Evolutionary conservation across 2,888 invertebrate genomes (phyloP).

Genomic region (Aphodius granarius): DNA sequence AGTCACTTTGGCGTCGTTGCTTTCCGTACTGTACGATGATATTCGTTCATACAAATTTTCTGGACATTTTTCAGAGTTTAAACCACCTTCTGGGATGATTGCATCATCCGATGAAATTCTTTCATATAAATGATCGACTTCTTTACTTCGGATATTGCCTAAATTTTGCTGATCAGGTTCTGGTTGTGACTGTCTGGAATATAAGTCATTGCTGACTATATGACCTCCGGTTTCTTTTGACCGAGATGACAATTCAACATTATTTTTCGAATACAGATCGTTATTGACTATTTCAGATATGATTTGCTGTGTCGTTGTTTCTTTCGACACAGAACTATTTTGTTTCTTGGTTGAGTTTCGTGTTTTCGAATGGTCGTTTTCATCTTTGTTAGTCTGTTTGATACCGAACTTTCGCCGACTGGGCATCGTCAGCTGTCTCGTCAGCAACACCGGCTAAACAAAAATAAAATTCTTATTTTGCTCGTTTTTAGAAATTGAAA

Average conservation of each 20-base stretch:
- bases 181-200: background rate
- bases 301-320: background rate
- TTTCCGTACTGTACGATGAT: slow-evolving; percentile 7
- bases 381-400: background rate
- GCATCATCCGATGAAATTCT: slow-evolving; percentile 26
- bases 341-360: background rate
- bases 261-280: slow-evolving; percentile 23
- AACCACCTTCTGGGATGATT: background rate
- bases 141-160: slow-evolving; percentile 34
- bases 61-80: background rate
- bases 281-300: slow-evolving; percentile 17
- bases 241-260: background rate
- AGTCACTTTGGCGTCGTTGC: background rate
- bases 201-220: background rate
- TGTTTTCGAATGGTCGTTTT: background rate
- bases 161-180: slow-evolving; percentile 21
- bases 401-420: background rate
- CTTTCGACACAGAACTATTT: slow-evolving; percentile 2
- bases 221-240: background rate
- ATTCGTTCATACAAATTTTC: slow-evolving; percentile 22
- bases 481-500: background rate
- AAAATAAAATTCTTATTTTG: background rate
- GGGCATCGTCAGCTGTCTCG: background rate
- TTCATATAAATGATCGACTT: slow-evolving; percentile 27
- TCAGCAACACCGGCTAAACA: background rate